Conservation (phyloP, 1,140 invertebrate species). For the Temnothorax nylanderi region DNA sequence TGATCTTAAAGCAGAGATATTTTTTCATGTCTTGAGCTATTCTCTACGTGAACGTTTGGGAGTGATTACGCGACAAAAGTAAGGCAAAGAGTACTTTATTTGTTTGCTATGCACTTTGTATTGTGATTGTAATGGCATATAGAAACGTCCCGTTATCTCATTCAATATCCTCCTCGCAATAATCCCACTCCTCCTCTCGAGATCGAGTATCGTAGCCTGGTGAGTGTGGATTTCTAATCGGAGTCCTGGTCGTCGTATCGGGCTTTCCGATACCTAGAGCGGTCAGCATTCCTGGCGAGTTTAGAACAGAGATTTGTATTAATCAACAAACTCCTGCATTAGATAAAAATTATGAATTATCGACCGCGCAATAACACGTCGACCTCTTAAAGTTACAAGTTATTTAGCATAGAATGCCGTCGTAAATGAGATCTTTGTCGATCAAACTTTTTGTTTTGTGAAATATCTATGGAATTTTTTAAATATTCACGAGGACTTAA, state of each 20-base stretch:
- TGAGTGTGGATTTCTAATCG: not conserved
- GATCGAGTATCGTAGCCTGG: not conserved
- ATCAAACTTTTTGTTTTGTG: not conserved
- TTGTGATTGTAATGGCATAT: not conserved
- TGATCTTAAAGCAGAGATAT: not conserved
- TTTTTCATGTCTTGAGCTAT: not conserved
- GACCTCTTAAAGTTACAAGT: not conserved
- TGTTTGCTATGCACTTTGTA: conserved; percentile 3
- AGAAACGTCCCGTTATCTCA: not conserved
- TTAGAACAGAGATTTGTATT: conserved; percentile 21
- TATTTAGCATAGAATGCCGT: not conserved
- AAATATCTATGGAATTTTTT: not conserved
- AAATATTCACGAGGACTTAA: not conserved
- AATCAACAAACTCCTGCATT: not conserved
- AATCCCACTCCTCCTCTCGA: conserved; percentile 31
- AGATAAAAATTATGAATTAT: conserved; percentile 5
- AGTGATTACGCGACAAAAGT: not conserved
- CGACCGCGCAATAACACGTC: not conserved
- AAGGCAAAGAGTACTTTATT: not conserved
- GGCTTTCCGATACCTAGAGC: not conserved
- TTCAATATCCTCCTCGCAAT: conserved; percentile 24
- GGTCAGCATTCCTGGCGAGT: conserved; percentile 15
- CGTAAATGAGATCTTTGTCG: not conserved
- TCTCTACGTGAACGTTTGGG: not conserved
- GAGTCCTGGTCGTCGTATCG: not conserved